Base-by-base conservation (phyloP, 2,113 vertebrate genomes). In the Bombycilla garrulus region DNA sequence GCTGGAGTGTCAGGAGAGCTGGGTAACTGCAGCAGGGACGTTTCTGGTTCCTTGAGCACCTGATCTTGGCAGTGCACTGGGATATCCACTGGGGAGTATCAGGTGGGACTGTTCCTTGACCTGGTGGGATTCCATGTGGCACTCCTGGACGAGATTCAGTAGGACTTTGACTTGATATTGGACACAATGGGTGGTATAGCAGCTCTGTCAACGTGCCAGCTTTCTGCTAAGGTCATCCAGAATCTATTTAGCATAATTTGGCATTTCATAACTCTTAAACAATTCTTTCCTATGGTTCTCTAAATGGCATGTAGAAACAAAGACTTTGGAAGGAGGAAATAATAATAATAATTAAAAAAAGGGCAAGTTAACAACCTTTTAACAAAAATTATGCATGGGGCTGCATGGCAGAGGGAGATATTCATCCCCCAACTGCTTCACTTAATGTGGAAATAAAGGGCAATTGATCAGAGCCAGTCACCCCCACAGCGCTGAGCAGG, bases 391-490 rank as follows among this genome's bases (percentile, higher is more conserved):
- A 90, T 88, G 71, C 67, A 70, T 0, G 0, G 42, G 56, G n/a
- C 54, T 94, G 85, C 82, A 57, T 83, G 87, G 78, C 69, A 93
- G 44, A 74, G 70, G 64, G 78, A 90, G 94, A 70, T 50, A 53
- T 89, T 91, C n/a, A 29, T 88, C 82, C 95, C 84, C 82, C 80
- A 90, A 36, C 93, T 81, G 85, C 65, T 71, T 96, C 29, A 22
- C 90, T 97, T 96, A 94, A 85, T 94, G 79, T 92, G 92, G 92
- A 97, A 97, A 97, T 95, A 90, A 95, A 95, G 95, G 90, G 60
- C 86, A 94, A 96, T 97, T 96, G 97, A 95, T 97, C 81, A 86
- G 61, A 88, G 71, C 64, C 86, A 93, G 78, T 81, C 65, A 90
- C 72, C 85, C 71, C 69, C 11, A 29, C 53, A 56, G 76, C 1